Evolutionary conservation across 2,797 vertebrate species (phyloP).

Genomic region (Sebastolobus altivelis): DNA sequence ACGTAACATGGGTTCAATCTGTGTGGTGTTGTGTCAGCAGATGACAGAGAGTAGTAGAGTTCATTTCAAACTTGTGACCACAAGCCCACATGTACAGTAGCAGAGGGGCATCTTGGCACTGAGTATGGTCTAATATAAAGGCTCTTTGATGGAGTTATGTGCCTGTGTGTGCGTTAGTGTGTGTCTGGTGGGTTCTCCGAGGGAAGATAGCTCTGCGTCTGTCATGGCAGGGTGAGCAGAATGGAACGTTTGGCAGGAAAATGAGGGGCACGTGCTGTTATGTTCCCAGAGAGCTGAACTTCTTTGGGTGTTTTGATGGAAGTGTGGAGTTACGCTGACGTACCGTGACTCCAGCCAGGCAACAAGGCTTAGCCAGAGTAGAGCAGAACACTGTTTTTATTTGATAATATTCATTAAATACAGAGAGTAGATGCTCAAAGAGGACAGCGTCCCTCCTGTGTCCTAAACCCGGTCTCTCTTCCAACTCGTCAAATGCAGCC

Average conservation of each 20-base stretch:
- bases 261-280: slow-evolving; percentile 24
- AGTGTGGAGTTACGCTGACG: slow-evolving; percentile 13
- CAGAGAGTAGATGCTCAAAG: neutral
- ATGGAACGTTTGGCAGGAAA: slow-evolving; percentile 30
- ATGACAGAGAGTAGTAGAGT: neutral
- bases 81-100: neutral
- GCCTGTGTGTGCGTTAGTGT: neutral
- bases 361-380: neutral
- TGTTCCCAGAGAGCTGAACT: slow-evolving; percentile 25
- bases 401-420: neutral
- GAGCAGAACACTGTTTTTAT: neutral
- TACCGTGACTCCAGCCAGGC: slow-evolving; percentile 2
- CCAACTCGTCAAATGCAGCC: no score
- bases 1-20: neutral
- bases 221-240: slow-evolving; percentile 20
- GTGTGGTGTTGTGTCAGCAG: neutral
- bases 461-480: no score
- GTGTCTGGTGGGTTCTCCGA: neutral
- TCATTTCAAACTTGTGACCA: slow-evolving; percentile 6
- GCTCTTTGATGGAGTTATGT: slow-evolving; percentile 13
- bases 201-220: slow-evolving; percentile 1
- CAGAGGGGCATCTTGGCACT: slow-evolving; percentile 2
- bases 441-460: neutral
- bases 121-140: neutral
- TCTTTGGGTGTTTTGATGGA: slow-evolving; percentile 22